Percentiles rank a stretch among this genome's conserved stretches.
These are phyloP conservation scores for Tupaia tana DNA, from an alignment of 2,113 vertebrate genomes.

Conservation along the genomic window DNA sequence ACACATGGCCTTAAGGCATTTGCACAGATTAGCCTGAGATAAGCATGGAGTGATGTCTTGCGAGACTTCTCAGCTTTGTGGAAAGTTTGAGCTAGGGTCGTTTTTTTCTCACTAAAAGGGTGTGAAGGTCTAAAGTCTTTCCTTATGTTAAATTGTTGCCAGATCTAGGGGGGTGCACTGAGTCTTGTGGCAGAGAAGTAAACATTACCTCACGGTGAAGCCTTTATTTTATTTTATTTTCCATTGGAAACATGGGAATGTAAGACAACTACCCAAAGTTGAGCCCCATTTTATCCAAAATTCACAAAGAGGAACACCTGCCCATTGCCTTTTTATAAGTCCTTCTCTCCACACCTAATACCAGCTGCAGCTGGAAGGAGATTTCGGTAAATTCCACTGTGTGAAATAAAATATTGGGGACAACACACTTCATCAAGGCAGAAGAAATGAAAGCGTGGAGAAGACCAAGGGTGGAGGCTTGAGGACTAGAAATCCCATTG, in stretches of 20 bases:
- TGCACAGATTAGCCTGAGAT: neutral
- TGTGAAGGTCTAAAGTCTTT: slow-evolving; percentile 81
- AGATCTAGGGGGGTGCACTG: slow-evolving; percentile 59
- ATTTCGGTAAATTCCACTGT: neutral
- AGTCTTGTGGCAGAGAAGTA: slow-evolving; percentile 59
- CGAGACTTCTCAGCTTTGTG: slow-evolving; percentile 51
- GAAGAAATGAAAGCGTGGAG: neutral
- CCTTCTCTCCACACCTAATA: slow-evolving; percentile 8
- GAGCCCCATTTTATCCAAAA: slow-evolving; percentile 44
- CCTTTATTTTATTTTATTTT: slow-evolving; percentile 73
- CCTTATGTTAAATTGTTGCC: slow-evolving; percentile 82
- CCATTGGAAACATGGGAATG: slow-evolving; percentile 56
- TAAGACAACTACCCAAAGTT: slow-evolving; percentile 53
- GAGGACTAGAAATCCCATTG: neutral
- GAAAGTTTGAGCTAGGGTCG: slow-evolving; percentile 78
- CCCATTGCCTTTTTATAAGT: slow-evolving; percentile 24
- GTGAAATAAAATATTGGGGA: neutral
- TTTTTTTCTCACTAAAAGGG: slow-evolving; percentile 72
- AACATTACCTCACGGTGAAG: slow-evolving; percentile 66
- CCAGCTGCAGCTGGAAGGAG: slow-evolving; percentile 3
- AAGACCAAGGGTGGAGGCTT: neutral
- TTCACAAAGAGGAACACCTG: slow-evolving; percentile 53
- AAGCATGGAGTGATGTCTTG: slow-evolving; percentile 45
- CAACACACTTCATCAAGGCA: slow-evolving; percentile 24
- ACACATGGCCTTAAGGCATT: neutral